phyloP scores from a whole-genome alignment of 2,888 invertebrate genomes.

The Teinopalpus imperialis region DNA sequence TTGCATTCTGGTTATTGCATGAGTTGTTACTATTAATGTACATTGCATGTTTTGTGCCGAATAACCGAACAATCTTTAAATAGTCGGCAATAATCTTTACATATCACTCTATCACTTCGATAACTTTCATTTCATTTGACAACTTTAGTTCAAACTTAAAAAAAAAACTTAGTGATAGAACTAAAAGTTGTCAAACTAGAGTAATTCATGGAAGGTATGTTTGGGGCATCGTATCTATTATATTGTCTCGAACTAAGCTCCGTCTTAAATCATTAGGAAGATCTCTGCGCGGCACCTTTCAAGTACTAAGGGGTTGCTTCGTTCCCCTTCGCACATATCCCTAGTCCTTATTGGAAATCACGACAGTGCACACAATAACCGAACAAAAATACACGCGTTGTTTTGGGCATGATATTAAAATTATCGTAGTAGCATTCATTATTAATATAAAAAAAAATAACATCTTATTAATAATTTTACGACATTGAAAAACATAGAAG shows the following conservation, averaged over 20 bases:
- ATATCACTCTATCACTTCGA: constrained; percentile 11
- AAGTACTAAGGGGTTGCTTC: constrained; percentile 32
- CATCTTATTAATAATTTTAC: not conserved
- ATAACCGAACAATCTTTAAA: constrained; percentile 1
- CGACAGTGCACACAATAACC: not conserved
- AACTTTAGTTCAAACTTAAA: not conserved
- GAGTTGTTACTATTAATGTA: constrained; percentile 42
- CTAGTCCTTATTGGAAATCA: not conserved
- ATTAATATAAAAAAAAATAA: no score
- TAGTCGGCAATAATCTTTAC: not conserved
- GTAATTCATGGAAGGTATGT: constrained; percentile 3
- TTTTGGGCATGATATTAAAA: no score
- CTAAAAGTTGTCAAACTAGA: not conserved
- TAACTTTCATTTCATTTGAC: constrained; percentile 1
- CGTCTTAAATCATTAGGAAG: constrained; percentile 35
- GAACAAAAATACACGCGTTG: no score
- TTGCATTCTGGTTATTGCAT: constrained; percentile 58
- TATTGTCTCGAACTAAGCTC: constrained; percentile 1
- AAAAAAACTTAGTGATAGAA: no score
- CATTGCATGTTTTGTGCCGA: constrained; percentile 66
- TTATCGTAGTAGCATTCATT: no score
- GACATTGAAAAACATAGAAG: not conserved
- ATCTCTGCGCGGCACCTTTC: constrained; percentile 31
- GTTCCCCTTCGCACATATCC: constrained; percentile 34
- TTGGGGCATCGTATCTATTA: constrained; percentile 1